Evolutionary conservation across 2,797 vertebrate genomes (phyloP).

Genomic region (Podarcis siculus): DNA sequence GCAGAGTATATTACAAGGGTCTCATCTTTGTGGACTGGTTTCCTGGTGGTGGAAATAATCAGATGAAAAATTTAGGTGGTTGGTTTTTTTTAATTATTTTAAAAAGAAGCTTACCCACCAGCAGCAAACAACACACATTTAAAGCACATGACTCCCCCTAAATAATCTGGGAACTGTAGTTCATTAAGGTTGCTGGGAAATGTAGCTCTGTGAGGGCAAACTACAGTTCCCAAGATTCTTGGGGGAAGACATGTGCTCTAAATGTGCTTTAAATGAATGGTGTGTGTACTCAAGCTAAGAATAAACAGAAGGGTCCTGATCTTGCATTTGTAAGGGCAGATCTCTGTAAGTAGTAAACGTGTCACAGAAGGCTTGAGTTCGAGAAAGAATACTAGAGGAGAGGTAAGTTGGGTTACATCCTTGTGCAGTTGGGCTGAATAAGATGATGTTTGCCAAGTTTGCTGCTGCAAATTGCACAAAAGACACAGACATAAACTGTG

Average conservation of each 20-base stretch:
- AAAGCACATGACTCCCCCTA: too few relatives aligned
- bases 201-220: too few relatives aligned
- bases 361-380: background rate
- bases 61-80: conserved; percentile 38
- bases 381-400: background rate
- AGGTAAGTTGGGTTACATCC: background rate
- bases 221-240: too few relatives aligned
- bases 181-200: too few relatives aligned
- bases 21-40: conserved; percentile 58
- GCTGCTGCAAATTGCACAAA: background rate
- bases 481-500: background rate
- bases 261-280: too few relatives aligned
- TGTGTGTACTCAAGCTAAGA: conserved; percentile 2
- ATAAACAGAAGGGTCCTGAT: conserved; percentile 24
- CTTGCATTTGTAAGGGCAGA: background rate
- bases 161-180: too few relatives aligned
- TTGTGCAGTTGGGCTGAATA: background rate
- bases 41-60: conserved; percentile 52
- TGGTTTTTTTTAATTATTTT: background rate
- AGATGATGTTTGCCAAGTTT: background rate
- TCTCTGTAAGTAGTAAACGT: background rate
- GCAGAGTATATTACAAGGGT: conserved; percentile 60
- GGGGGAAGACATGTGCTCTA: too few relatives aligned
- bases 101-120: background rate
- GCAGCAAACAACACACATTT: too few relatives aligned